Evolutionary conservation across 2,888 invertebrate species (phyloP).

Genomic region (Amiota mariae): DNA sequence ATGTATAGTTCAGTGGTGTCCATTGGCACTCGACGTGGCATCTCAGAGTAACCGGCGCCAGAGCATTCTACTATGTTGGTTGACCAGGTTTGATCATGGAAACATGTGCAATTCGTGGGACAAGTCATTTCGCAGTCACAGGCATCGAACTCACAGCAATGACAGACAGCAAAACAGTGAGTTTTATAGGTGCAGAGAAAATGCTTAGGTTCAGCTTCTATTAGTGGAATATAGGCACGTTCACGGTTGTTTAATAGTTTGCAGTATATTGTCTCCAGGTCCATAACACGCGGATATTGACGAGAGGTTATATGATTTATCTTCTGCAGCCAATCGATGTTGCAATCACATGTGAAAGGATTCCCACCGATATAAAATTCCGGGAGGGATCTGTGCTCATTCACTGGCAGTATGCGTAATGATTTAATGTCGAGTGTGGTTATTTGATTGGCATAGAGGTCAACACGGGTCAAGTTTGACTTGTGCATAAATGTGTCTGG

Average conservation of each 20-base stretch:
- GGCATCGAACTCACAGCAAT: conserved; percentile 96
- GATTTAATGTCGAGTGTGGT: conserved; percentile 92
- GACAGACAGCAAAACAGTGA: conserved; percentile 94
- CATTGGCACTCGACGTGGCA: conserved; percentile 93
- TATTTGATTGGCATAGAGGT: conserved; percentile 93
- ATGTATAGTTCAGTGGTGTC: conserved; percentile 95
- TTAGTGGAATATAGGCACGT: conserved; percentile 86
- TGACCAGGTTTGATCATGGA: conserved; percentile 94
- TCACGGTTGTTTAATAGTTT: conserved; percentile 89
- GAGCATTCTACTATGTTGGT: conserved; percentile 95
- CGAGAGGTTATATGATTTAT: conserved; percentile 89
- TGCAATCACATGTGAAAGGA: conserved; percentile 95
- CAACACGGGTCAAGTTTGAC: conserved; percentile 90
- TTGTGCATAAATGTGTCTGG: conserved; percentile 92
- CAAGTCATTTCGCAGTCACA: conserved; percentile 99
- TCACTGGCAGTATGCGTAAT: conserved; percentile 86
- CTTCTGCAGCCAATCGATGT: conserved; percentile 95
- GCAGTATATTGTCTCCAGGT: conserved; percentile 91
- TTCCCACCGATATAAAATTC: conserved; percentile 95
- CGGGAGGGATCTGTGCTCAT: conserved; percentile 82
- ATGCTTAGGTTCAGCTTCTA: conserved; percentile 90
- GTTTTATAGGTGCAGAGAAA: conserved; percentile 94
- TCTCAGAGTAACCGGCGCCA: conserved; percentile 83
- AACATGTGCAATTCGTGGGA: conserved; percentile 94
- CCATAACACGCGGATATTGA: conserved; percentile 93